Evolutionary conservation across 2,113 vertebrate genomes (phyloP).

Genomic region (Cervus canadensis): DNA sequence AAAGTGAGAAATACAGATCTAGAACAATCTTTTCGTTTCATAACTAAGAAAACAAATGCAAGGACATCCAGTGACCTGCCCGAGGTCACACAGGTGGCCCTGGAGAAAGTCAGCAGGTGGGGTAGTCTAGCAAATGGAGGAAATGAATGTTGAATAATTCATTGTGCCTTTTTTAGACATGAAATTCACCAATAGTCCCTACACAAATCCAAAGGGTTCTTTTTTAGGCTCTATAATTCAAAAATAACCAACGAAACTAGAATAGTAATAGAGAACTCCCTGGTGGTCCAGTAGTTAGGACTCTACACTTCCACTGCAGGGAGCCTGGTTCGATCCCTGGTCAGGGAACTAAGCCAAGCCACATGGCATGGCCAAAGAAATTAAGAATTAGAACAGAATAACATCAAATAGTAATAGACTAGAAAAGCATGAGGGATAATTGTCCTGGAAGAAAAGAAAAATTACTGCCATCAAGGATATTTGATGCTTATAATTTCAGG

Average conservation of each 20-base stretch:
- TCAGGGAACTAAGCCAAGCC: not conserved
- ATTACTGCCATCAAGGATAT: not conserved
- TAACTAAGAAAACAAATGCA: not conserved
- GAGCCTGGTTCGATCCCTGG: not conserved
- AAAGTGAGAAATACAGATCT: not conserved
- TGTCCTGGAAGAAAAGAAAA: not conserved
- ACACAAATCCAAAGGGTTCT: not conserved
- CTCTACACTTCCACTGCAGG: not conserved
- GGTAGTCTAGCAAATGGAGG: not conserved
- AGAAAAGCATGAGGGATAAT: not conserved
- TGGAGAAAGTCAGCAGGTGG: not conserved
- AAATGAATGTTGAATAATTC: not conserved
- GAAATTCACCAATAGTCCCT: not conserved
- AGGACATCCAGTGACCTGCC: not conserved
- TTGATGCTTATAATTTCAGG: not conserved
- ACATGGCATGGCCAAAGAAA: not conserved
- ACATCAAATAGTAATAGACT: not conserved
- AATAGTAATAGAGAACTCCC: not conserved
- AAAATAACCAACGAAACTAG: not conserved
- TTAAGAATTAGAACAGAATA: not conserved
- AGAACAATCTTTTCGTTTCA: not conserved
- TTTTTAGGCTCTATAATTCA: not conserved
- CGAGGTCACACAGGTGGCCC: not conserved
- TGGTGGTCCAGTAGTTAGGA: not conserved
- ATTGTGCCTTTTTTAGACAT: not conserved